A percentile compares a stretch with the other conserved stretches of the same genome.
phyloP scores from a whole-genome alignment of 2,888 invertebrate genomes.

The Therioaphis trifolii region DNA sequence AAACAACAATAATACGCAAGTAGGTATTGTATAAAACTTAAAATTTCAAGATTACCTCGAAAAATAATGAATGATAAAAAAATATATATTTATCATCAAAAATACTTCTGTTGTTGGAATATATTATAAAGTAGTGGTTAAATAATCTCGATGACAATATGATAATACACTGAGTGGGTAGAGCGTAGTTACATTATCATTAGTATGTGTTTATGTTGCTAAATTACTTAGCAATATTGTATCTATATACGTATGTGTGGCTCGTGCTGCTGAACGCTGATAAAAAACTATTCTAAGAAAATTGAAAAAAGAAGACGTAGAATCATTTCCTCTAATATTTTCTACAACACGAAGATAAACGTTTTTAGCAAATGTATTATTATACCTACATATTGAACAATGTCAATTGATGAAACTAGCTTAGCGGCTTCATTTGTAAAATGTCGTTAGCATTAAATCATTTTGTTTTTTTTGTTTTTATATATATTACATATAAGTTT shows the following conservation, averaged over 20 bases:
- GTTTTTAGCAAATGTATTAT: too few species aligned
- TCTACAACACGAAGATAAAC: not conserved
- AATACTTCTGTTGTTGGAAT: not conserved
- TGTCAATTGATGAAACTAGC: too few species aligned
- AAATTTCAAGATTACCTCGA: not conserved
- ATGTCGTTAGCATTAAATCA: too few species aligned
- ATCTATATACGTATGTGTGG: not conserved
- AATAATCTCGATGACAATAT: not conserved
- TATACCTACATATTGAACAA: too few species aligned
- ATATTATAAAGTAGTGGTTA: not conserved
- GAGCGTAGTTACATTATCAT: constrained; percentile 21
- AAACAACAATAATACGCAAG: not conserved
- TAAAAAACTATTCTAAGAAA: constrained; percentile 48
- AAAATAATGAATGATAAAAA: too few species aligned
- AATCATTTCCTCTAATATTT: not conserved
- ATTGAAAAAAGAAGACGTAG: not conserved
- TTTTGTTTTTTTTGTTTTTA: too few species aligned
- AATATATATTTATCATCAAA: not conserved
- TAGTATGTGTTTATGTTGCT: constrained; percentile 30
- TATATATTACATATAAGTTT: too few species aligned
- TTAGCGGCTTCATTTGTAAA: too few species aligned
- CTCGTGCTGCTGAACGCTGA: constrained; percentile 9
- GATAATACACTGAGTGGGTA: not conserved
- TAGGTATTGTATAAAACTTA: not conserved
- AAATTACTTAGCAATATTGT: not conserved